Evolutionary conservation across 2,888 invertebrate genomes (phyloP).

Genomic region (Euzophera pinguis): DNA sequence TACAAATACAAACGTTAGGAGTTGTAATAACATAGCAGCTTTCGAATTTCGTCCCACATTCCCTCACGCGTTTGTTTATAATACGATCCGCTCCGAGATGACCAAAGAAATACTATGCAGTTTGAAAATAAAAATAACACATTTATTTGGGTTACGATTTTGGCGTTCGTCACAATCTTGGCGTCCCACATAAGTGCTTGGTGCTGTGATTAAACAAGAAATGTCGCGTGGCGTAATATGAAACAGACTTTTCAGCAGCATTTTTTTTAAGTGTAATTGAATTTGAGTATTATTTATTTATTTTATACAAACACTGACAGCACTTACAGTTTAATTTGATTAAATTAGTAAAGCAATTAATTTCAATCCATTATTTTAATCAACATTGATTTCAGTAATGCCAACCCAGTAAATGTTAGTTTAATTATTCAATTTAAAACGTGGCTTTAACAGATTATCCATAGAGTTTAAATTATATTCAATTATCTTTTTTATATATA

Average conservation of each 20-base stretch:
- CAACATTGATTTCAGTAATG: too few relatives aligned
- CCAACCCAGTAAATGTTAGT: too few relatives aligned
- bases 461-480: too few relatives aligned
- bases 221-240: conserved; percentile 4
- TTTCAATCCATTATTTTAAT: too few relatives aligned
- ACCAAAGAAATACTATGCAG: conserved; percentile 41
- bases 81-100: conserved; percentile 33
- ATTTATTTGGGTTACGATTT: conserved; percentile 36
- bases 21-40: conserved; percentile 35
- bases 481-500: too few relatives aligned
- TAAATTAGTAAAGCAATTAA: too few relatives aligned
- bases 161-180: conserved; percentile 35
- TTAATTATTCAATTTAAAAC: too few relatives aligned
- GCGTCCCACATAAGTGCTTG: conserved; percentile 21
- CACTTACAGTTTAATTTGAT: too few relatives aligned
- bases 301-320: too few relatives aligned
- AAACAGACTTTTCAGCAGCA: neutral
- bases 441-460: too few relatives aligned
- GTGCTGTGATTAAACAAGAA: conserved; percentile 16
- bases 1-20: conserved; percentile 29
- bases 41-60: conserved; percentile 57
- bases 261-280: neutral
- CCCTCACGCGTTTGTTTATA: conserved; percentile 55
- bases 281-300: too few relatives aligned
- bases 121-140: conserved; percentile 36